These are phyloP conservation scores for Pseudomyrmex cubaensis DNA, from an alignment of 1,140 invertebrate genomes.

Conservation along the genomic window DNA sequence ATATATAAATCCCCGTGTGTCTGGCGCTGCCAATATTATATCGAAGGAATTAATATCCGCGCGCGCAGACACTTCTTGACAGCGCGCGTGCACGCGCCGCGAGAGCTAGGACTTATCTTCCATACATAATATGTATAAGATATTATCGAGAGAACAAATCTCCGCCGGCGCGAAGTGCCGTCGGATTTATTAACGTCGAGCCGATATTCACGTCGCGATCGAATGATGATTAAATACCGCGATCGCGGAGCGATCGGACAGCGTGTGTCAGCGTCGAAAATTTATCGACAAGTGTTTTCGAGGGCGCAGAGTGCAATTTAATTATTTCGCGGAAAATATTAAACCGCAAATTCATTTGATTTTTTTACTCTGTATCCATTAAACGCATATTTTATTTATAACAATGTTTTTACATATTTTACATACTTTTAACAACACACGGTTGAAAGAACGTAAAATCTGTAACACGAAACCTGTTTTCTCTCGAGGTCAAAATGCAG, in stretches of 20 bases:
- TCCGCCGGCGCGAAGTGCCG: background rate
- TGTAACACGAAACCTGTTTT: background rate
- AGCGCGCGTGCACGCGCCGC: constrained; percentile 17
- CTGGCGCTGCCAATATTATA: constrained; percentile 33
- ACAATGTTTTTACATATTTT: too few relatives aligned
- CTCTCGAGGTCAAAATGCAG: background rate
- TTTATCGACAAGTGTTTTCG: background rate
- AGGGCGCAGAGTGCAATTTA: background rate
- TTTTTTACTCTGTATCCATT: too few relatives aligned
- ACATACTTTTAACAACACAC: background rate
- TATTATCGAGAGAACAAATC: constrained; percentile 27
- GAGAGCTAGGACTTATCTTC: background rate
- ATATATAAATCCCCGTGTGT: constrained; percentile 47
- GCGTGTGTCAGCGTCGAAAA: background rate
- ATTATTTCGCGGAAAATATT: background rate
- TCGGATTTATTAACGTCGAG: background rate
- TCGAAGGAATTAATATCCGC: constrained; percentile 44
- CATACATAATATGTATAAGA: background rate
- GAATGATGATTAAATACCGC: constrained; percentile 18
- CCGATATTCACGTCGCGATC: constrained; percentile 3
- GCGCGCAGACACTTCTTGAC: background rate
- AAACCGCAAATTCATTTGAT: background rate
- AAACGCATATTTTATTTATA: background rate
- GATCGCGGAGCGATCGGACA: background rate
- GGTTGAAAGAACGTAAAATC: background rate